Evolutionary conservation across 1,140 invertebrate species (phyloP).

Genomic region (Zaprionus vittiger): DNA sequence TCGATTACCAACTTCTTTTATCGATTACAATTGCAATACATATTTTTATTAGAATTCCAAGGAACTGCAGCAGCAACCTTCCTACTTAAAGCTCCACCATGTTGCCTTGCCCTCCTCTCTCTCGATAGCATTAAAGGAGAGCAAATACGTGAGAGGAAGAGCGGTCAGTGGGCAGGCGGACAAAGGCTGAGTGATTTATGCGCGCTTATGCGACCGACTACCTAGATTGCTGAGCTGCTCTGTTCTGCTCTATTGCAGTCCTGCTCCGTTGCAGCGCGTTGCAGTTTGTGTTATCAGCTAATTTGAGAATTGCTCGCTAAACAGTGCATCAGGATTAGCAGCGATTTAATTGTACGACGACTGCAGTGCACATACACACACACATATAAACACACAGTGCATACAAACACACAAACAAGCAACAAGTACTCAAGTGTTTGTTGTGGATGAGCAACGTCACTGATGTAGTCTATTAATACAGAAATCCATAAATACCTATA

Average conservation of each 20-base stretch:
- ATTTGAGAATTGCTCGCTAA: slow-evolving; percentile 53
- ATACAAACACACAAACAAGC: slow-evolving; percentile 20
- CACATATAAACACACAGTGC: neutral
- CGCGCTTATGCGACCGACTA: slow-evolving; percentile 4
- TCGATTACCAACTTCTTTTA: too few species aligned
- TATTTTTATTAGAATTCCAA: slow-evolving; percentile 13
- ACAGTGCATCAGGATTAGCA: slow-evolving; percentile 48
- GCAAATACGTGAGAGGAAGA: neutral
- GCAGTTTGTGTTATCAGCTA: slow-evolving; percentile 43
- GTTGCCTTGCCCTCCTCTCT: neutral
- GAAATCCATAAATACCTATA: neutral
- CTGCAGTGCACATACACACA: neutral
- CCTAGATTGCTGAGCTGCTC: neutral
- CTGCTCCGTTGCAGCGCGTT: neutral
- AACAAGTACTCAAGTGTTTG: neutral
- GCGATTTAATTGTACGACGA: slow-evolving; percentile 50
- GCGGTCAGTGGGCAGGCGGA: neutral
- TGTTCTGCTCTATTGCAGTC: neutral
- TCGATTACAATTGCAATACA: neutral
- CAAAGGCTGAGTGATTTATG: slow-evolving; percentile 60
- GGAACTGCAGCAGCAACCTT: slow-evolving; percentile 18
- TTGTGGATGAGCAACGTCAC: neutral
- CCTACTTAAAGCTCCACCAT: neutral
- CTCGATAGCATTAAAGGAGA: neutral
- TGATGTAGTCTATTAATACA: slow-evolving; percentile 43